Conservation (phyloP, 2,113 vertebrate species). For the Pao palembangensis region DNA sequence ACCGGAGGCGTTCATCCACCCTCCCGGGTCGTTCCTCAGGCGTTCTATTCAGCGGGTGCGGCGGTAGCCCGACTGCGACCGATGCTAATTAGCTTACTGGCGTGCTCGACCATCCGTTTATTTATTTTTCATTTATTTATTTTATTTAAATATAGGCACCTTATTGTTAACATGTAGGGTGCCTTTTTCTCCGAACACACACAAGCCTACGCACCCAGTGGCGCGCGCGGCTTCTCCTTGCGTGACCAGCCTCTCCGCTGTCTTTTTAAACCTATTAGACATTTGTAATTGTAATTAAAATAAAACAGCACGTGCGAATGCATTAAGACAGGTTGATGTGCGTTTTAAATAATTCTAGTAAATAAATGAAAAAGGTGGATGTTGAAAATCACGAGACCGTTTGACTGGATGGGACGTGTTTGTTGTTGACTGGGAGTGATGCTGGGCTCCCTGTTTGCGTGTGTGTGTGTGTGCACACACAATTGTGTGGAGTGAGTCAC, state of each 20-base stretch:
- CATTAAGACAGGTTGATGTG: too few species aligned
- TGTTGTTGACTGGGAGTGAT: slow-evolving; percentile 54
- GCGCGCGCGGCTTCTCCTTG: slow-evolving; percentile 18
- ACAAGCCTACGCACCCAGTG: neutral
- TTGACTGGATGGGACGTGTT: slow-evolving; percentile 45
- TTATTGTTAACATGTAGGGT: slow-evolving; percentile 3
- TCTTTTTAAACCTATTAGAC: slow-evolving; percentile 46
- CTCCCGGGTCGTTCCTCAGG: slow-evolving; percentile 27
- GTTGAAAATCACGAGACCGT: neutral
- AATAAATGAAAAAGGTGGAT: neutral
- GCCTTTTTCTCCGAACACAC: slow-evolving; percentile 12
- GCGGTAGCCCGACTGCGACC: slow-evolving; percentile 35
- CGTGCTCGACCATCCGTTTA: slow-evolving; percentile 6
- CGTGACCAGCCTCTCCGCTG: slow-evolving; percentile 32
- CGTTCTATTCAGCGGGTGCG: slow-evolving; percentile 48
- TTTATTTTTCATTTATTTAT: too few species aligned
- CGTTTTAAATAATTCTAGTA: too few species aligned
- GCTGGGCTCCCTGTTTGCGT: slow-evolving; percentile 23
- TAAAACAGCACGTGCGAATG: slow-evolving; percentile 25
- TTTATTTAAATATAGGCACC: slow-evolving; percentile 12
- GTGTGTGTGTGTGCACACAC: neutral
- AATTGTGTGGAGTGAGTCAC: slow-evolving; percentile 32
- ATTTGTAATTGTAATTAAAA: too few species aligned
- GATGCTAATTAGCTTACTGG: slow-evolving; percentile 54
- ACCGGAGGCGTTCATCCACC: slow-evolving; percentile 26